Base-by-base conservation (phyloP, 2,888 invertebrate genomes). In the Danaus chrysippus region DNA sequence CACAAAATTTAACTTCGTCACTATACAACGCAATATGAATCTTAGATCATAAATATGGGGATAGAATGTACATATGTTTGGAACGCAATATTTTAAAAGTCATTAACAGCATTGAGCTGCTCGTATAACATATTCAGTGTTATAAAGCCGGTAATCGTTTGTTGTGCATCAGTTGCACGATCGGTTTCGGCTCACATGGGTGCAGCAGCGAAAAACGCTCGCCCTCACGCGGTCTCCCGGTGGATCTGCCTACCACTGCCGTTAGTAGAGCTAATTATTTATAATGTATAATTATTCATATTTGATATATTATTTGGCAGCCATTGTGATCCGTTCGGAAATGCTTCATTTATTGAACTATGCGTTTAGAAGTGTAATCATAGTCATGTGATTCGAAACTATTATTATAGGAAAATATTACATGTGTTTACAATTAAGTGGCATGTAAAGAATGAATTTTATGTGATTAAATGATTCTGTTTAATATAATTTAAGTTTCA, bases 171-270 rank as follows among this genome's bases (percentile, higher is more conserved):
- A 87, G 85, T 84, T 73, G 74, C 74, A 72, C 74, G 73, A 82
- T 86, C 81, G 84, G 78, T 74, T 80, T 82, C 76, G 74, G 74
- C 78, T 84, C 87, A 82, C 78, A 91, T 91, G 91, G 91, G 91
- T 73, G 89, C 88, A 68, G 86, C 91, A 63, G 86, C 88, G 71
- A 91, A 73, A 75, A 88, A 88, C 83, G 82, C 91, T 65, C 86
- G 91, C 54, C 91, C 90, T n/a, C 85, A 90, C 82, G 87, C 89
- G 66, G 84, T 91, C 67, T 82, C 84, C 77, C 80, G 91, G 77
- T 91, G 91, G 91, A 89, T 91, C 74, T 86, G 91, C 69, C 75
- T 81, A 66, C 91, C 91, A 65, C 74, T 83, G 69, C 86, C 85
- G 90, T 90, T 72, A 75, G 73, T 75, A 74, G 23, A 56, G 42